Conservation (phyloP, 2,888 invertebrate species). For the Agonopterix arenella region DNA sequence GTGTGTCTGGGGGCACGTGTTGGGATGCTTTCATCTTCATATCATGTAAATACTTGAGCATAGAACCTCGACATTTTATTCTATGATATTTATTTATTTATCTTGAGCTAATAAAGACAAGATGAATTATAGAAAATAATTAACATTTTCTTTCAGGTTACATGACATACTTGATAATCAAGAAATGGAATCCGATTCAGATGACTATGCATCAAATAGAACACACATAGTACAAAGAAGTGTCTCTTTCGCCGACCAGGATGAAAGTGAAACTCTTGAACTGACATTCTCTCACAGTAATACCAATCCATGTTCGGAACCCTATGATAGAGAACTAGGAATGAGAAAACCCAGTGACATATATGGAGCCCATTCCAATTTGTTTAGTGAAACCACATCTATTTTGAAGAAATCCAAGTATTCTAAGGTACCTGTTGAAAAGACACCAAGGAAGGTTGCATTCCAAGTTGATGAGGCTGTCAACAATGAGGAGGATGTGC, state of each 20-base stretch:
- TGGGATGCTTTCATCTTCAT: too few relatives aligned
- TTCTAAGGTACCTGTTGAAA: slow-evolving; percentile 9
- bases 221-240: slow-evolving; percentile 29
- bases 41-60: too few relatives aligned
- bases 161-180: slow-evolving; percentile 44
- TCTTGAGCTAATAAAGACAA: too few relatives aligned
- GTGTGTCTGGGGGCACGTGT: too few relatives aligned
- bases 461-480: slow-evolving; percentile 9
- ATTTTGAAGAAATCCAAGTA: slow-evolving; percentile 61
- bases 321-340: slow-evolving; percentile 40
- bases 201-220: slow-evolving; percentile 8
- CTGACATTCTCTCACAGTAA: slow-evolving; percentile 54
- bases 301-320: slow-evolving; percentile 25
- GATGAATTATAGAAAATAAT: too few relatives aligned
- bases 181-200: slow-evolving; percentile 22
- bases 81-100: too few relatives aligned
- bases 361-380: slow-evolving; percentile 42
- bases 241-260: slow-evolving; percentile 60
- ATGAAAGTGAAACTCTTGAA: slow-evolving; percentile 51
- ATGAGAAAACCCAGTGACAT: slow-evolving; percentile 64
- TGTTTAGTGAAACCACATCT: slow-evolving; percentile 43
- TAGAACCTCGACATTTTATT: too few relatives aligned
- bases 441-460: slow-evolving; percentile 5
- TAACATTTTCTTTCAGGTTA: slow-evolving; percentile 29
- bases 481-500: slow-evolving; percentile 10